Evolutionary conservation across 92 coral and sea anemone species (phyloP).

Genomic region (Nematostella vectensis): DNA sequence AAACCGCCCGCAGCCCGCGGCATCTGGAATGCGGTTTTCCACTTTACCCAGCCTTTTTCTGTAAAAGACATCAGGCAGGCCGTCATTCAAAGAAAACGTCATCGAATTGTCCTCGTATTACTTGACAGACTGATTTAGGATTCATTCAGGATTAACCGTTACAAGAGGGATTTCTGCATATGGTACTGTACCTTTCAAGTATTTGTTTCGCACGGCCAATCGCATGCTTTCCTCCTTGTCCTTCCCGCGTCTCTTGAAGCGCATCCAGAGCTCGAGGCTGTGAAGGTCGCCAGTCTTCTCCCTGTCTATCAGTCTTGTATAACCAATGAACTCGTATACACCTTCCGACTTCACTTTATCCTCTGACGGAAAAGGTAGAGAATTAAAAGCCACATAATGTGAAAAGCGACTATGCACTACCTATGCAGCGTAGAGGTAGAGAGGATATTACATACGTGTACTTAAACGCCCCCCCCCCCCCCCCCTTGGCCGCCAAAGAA

Average conservation of each 20-base stretch:
- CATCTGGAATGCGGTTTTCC: constrained; percentile 70
- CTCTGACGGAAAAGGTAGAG: constrained; percentile 27
- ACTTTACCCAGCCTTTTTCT: constrained; percentile 71
- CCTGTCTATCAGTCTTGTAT: constrained; percentile 63
- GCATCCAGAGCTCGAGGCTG: constrained; percentile 71
- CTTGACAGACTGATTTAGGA: no score
- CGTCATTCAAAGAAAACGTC: no score
- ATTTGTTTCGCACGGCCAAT: constrained; percentile 6
- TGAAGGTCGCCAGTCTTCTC: constrained; percentile 55
- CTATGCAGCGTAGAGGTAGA: no score
- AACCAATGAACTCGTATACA: constrained; percentile 59
- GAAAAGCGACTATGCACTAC: no score
- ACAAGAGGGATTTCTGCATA: no score
- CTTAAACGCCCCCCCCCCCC: no score
- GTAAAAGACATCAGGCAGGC: neutral
- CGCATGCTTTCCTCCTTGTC: constrained; percentile 27
- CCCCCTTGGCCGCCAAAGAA: no score
- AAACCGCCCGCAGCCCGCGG: constrained; percentile 46
- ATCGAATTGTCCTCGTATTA: no score
- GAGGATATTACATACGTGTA: no score
- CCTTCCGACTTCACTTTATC: constrained; percentile 50
- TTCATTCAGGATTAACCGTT: no score
- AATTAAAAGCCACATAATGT: no score
- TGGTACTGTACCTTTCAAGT: neutral
- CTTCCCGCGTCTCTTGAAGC: constrained; percentile 48